Base-by-base conservation (phyloP, 2,797 vertebrate species). In the Crenichthys baileyi region DNA sequence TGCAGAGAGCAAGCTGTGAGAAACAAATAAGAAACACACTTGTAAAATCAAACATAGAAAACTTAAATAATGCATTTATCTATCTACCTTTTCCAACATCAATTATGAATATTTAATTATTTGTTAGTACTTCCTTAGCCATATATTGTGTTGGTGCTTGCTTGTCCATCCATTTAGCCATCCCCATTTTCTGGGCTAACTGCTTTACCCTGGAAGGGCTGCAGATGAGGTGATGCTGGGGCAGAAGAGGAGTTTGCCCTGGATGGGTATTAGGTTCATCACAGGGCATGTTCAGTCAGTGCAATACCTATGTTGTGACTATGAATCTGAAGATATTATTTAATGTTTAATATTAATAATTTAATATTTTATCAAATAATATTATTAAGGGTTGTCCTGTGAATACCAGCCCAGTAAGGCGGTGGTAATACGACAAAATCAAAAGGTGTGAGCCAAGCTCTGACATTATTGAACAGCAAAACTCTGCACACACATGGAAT, bases 21-120 rank as follows among this genome's bases (percentile, higher is more conserved):
- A 78, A 67, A 60, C 75, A 76, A 50, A 88, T 75, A 89, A 87
- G 76, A 72, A 74, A 83, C 41, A 39, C 41, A 29, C 70, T 84
- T 78, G 15, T 36, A 75, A 73, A 86, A 77, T 12, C 1, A 53
- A 68, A 77, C 79, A 76, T 22, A 11, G 60, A 58, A 44, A 44
- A 13, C 36, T 24, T 11, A 56, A 50, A 51, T 26, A 51, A 51
- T 36, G 26, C 29, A 22, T 9, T 84, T 73, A 48, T 78, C 12
- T n/a, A 44, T 50, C n/a, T 4, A 50, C 1, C 8, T 39, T 39
- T 39, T 39, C 58, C 26, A 6, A 29, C 29, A 61, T 29, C 16
- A 13, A 1, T 61, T 13, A 29, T 29, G n/a, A 61, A 15, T 16
- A 61, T 29, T 18, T 53, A 1, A 29, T 60, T 29, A 29, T 13